Conservation (phyloP, 2,797 vertebrate genomes). For the Peromyscus nudipes region DNA sequence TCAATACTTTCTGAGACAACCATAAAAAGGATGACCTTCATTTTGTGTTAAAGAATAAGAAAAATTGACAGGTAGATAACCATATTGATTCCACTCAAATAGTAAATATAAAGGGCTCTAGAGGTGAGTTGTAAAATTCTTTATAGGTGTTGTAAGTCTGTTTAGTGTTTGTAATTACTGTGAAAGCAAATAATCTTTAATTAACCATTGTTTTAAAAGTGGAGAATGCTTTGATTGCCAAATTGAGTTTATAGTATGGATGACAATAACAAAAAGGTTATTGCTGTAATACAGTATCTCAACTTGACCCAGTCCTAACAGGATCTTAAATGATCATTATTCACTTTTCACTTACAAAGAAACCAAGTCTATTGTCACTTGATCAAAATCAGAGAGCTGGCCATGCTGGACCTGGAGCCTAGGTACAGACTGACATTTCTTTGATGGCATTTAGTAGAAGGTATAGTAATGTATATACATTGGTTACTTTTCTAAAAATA, state of each 20-base stretch:
- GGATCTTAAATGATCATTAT: background rate
- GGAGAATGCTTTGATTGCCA: constrained; percentile 69
- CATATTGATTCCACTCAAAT: constrained; percentile 89
- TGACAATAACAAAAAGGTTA: background rate
- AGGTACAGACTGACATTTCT: background rate
- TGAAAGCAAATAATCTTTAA: constrained; percentile 77
- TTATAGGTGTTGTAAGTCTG: constrained; percentile 68
- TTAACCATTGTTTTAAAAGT: constrained; percentile 78
- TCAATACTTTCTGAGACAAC: constrained; percentile 85
- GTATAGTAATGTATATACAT: background rate
- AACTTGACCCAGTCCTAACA: background rate
- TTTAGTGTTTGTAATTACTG: constrained; percentile 76
- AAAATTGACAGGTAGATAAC: constrained; percentile 91
- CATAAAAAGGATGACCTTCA: constrained; percentile 85
- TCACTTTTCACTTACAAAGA: background rate
- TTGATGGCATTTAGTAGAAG: background rate
- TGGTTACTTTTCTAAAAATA: constrained; percentile 67
- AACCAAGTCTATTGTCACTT: background rate
- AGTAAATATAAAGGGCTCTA: constrained; percentile 85
- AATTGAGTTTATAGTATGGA: constrained; percentile 25
- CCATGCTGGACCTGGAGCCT: background rate
- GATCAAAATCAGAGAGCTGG: background rate
- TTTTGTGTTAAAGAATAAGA: constrained; percentile 87
- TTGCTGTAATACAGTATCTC: background rate
- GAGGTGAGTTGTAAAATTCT: constrained; percentile 81